These are phyloP conservation scores for Porites rus DNA, from an alignment of 92 coral and sea anemone genomes.

Conservation along the genomic window DNA sequence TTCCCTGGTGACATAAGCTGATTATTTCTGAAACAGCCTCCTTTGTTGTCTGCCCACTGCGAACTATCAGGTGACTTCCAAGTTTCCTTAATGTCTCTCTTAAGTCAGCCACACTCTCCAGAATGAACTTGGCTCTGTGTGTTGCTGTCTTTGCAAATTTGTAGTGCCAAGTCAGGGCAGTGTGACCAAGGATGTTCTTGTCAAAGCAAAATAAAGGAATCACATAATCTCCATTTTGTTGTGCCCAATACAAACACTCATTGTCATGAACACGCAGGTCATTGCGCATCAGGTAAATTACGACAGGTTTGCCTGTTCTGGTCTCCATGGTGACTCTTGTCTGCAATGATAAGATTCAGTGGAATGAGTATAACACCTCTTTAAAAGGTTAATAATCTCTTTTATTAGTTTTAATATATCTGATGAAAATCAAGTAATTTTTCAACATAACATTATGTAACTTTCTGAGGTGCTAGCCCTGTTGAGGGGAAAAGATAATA, in stretches of 20 bases:
- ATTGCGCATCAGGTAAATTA: conserved; percentile 63
- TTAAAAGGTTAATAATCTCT: too few species aligned
- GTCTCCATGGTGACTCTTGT: conserved; percentile 3
- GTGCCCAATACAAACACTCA: conserved; percentile 71
- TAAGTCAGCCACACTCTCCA: conserved; percentile 62
- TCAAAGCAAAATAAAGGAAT: conserved; percentile 77
- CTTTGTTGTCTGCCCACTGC: conserved; percentile 36
- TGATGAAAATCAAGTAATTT: too few species aligned
- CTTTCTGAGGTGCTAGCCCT: too few species aligned
- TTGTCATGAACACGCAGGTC: conserved; percentile 78
- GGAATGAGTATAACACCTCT: background rate
- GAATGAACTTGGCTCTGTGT: conserved; percentile 56
- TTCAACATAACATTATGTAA: too few species aligned
- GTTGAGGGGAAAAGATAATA: too few species aligned
- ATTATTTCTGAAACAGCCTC: conserved; percentile 52
- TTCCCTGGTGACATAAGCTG: conserved; percentile 12
- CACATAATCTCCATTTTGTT: conserved; percentile 63
- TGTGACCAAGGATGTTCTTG: conserved; percentile 36
- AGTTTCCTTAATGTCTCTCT: conserved; percentile 38
- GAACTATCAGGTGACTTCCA: conserved; percentile 49
- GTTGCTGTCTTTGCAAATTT: conserved; percentile 63
- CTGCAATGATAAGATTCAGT: background rate
- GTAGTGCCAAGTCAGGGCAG: conserved; percentile 59
- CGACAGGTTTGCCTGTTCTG: conserved; percentile 2
- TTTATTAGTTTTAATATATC: too few species aligned